These are phyloP conservation scores for Capitulum mitella DNA, from an alignment of 2,888 invertebrate species.

Conservation along the genomic window DNA sequence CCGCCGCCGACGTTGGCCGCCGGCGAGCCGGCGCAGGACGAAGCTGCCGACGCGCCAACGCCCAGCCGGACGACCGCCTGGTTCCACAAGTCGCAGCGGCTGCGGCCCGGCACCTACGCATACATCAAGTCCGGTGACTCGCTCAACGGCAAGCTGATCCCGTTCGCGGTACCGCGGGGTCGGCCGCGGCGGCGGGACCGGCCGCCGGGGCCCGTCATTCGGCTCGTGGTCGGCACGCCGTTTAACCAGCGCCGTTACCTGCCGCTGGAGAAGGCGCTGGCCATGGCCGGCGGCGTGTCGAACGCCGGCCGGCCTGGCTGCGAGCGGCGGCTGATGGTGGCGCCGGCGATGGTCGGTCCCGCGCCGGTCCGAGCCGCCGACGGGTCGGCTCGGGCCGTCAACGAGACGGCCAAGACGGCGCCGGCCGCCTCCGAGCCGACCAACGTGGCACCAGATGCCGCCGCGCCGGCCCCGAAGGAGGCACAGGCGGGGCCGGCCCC, in stretches of 20 bases:
- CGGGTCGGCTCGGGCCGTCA: too few species aligned
- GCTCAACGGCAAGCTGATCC: constrained; percentile 17
- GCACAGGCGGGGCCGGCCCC: not conserved
- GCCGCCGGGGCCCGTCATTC: not conserved
- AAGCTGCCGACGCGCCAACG: too few species aligned
- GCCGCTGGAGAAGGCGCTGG: constrained; percentile 17
- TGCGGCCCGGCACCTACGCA: constrained; percentile 7
- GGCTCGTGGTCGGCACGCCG: constrained; percentile 1
- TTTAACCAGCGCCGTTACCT: not conserved
- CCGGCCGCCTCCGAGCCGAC: too few species aligned
- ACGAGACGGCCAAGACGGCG: too few species aligned
- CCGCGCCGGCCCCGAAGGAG: not conserved
- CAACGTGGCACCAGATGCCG: not conserved
- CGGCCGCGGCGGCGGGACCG: not conserved
- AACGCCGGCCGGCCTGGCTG: not conserved
- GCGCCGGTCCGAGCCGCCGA: too few species aligned
- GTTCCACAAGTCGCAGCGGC: constrained; percentile 21
- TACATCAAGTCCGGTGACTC: constrained; percentile 11
- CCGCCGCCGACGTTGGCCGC: not conserved
- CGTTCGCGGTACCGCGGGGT: not conserved
- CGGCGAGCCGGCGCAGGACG: not conserved
- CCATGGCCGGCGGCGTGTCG: not conserved
- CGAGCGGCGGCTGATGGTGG: not conserved
- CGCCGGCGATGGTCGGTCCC: too few species aligned
- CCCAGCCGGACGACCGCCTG: not conserved